phyloP scores from a whole-genome alignment of 2,797 vertebrate species.

The Vultur gryphus region DNA sequence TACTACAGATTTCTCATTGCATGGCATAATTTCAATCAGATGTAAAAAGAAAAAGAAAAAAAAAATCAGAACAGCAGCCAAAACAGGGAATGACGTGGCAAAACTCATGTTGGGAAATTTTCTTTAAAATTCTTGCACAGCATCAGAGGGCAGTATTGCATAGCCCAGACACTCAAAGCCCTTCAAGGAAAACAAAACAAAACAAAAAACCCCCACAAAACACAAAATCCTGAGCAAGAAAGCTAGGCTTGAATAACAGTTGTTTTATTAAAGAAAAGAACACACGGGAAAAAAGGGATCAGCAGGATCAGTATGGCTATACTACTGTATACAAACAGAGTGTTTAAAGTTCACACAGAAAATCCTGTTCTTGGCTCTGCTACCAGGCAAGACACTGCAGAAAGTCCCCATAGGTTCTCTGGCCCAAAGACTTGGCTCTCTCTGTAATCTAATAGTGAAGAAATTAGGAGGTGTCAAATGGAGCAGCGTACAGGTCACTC shows the following conservation, averaged over 20 bases:
- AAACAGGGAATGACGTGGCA: neutral
- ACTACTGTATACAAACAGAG: neutral
- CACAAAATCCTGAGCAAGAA: neutral
- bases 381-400: neutral
- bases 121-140: neutral
- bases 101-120: neutral
- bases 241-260: neutral
- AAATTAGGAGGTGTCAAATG: neutral
- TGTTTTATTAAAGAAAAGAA: neutral
- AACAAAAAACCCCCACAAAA: neutral
- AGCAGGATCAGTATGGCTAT: neutral
- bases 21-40: neutral
- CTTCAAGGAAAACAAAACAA: neutral
- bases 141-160: slow-evolving; percentile 56
- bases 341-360: neutral
- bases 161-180: neutral
- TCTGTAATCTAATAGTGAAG: neutral
- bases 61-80: neutral
- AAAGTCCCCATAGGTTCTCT: neutral
- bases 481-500: neutral
- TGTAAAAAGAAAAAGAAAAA: neutral
- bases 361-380: neutral
- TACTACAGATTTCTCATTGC: neutral
- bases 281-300: neutral
- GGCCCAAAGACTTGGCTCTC: neutral